Conservation (phyloP, 2,113 vertebrate genomes). For the Eupsittula cactorum region DNA sequence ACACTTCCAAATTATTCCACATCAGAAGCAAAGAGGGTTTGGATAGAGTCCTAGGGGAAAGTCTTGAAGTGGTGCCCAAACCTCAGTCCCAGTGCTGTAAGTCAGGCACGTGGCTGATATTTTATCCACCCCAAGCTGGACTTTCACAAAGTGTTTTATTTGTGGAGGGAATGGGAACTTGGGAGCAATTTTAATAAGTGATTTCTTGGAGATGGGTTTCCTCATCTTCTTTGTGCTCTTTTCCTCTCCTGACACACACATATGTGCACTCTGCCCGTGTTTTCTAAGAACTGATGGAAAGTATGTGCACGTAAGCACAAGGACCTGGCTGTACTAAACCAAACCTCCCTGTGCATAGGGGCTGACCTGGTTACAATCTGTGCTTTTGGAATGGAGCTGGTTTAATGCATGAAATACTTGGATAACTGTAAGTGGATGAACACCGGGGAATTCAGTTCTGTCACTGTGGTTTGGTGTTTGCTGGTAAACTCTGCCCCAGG, state of each 20-base stretch:
- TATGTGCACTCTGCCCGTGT: fast-evolving
- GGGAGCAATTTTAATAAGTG: not conserved
- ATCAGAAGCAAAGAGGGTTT: constrained; percentile 39
- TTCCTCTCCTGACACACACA: not conserved
- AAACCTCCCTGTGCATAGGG: not conserved
- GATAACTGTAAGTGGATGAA: not conserved
- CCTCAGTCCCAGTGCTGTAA: constrained; percentile 60
- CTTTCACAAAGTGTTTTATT: not conserved
- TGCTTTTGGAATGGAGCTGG: not conserved
- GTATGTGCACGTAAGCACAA: not conserved
- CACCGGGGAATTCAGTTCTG: not conserved
- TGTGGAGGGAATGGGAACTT: not conserved
- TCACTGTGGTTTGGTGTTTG: not conserved
- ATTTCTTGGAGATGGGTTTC: not conserved
- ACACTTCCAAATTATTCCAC: constrained; percentile 49
- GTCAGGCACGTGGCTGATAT: constrained; percentile 65
- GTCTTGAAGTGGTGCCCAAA: constrained; percentile 70
- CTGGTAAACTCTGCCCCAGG: not conserved
- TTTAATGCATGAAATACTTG: not conserved
- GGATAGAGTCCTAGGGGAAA: constrained; percentile 56
- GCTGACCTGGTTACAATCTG: not conserved
- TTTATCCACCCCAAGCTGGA: constrained; percentile 15
- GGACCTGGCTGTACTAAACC: fast-evolving
- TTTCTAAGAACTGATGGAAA: not conserved
- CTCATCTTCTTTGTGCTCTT: not conserved